Evolutionary conservation across 2,797 vertebrate species (phyloP).

Genomic region (Darevskia mixta): DNA sequence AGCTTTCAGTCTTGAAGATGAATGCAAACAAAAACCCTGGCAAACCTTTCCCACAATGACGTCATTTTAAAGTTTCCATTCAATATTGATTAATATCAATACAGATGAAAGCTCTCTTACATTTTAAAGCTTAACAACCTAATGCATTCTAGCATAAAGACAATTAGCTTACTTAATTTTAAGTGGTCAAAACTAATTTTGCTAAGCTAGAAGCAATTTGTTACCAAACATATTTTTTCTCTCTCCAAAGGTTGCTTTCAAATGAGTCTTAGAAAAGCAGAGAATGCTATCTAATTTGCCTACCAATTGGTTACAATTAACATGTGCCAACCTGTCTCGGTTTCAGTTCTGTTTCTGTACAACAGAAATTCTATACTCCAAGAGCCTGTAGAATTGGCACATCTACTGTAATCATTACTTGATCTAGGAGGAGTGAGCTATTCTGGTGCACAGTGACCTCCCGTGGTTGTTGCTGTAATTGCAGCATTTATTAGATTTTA

Average conservation of each 20-base stretch:
- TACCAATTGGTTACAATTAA: not conserved
- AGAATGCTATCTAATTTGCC: fast-evolving
- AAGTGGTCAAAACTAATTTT: fast-evolving
- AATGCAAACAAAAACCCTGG: not conserved
- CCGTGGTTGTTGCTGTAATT: slow-evolving; percentile 51
- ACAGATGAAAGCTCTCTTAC: not conserved
- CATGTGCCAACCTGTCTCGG: not conserved
- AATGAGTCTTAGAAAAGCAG: not conserved
- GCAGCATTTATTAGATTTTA: too few species aligned
- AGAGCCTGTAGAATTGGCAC: not conserved
- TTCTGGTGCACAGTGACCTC: slow-evolving; percentile 69
- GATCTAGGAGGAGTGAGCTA: not conserved
- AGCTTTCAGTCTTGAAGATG: not conserved
- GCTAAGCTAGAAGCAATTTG: not conserved
- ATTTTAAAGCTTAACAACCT: slow-evolving; percentile 8
- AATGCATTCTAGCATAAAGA: not conserved
- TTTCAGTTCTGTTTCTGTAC: not conserved
- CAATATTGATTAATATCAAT: not conserved
- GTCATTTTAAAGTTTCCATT: not conserved
- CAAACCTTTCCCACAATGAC: slow-evolving; percentile 11
- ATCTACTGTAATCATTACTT: not conserved
- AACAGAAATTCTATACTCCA: slow-evolving; percentile 13
- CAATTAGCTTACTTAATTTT: not conserved
- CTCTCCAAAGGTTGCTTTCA: not conserved
- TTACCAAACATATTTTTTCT: not conserved